Conservation (phyloP, 1,140 invertebrate species). For the Drosophila prosaltans region DNA sequence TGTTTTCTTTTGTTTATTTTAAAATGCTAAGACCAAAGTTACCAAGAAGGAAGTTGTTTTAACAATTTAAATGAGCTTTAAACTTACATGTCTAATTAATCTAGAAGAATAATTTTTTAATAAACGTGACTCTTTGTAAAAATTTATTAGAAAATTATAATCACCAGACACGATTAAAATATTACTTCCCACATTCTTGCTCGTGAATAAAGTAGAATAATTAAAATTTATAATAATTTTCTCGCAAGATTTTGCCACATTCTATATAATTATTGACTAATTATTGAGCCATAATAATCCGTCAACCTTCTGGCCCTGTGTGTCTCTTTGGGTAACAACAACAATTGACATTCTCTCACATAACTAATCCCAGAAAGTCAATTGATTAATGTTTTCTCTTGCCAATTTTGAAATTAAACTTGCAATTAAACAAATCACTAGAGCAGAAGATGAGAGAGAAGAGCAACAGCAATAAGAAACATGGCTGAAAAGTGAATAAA, state of each 20-base stretch:
- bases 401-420: constrained; percentile 35
- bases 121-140: no score
- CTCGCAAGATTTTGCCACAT: not conserved
- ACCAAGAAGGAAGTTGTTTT: no score
- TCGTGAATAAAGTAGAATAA: not conserved
- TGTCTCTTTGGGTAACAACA: not conserved
- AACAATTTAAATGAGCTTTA: no score
- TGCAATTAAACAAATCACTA: constrained; percentile 54
- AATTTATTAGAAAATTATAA: no score
- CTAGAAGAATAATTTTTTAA: no score
- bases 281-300: constrained; percentile 38
- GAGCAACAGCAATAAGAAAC: not conserved
- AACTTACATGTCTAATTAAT: no score
- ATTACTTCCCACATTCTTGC: not conserved
- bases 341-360: constrained; percentile 12
- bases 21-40: no score
- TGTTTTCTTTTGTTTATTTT: no score
- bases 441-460: constrained; percentile 8
- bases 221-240: not conserved
- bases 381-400: constrained; percentile 60
- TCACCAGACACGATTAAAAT: not conserved
- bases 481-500: not conserved
- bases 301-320: constrained; percentile 4
- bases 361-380: constrained; percentile 34
- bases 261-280: constrained; percentile 44